These are phyloP conservation scores for Myopa tessellatipennis DNA, from an alignment of 2,888 invertebrate species.

Conservation along the genomic window DNA sequence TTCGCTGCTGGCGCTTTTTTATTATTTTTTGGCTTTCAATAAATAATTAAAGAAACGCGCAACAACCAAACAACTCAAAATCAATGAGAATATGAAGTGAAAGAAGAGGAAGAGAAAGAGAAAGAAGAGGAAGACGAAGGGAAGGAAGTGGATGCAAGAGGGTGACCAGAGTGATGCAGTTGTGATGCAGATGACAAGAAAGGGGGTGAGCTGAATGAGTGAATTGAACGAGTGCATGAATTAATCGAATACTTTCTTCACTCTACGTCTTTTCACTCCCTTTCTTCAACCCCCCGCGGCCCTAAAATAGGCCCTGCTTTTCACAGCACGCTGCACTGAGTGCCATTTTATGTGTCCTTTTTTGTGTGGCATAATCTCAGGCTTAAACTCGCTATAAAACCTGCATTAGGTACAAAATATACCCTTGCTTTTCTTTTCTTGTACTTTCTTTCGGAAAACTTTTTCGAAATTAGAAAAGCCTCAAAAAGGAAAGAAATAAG, in stretches of 20 bases:
- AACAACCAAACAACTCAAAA: background rate
- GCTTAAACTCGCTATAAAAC: slow-evolving; percentile 51
- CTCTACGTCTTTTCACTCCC: background rate
- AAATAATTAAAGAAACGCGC: slow-evolving; percentile 27
- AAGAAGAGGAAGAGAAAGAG: background rate
- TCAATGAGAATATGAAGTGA: background rate
- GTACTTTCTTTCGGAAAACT: background rate
- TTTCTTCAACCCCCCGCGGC: background rate
- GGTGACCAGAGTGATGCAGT: no score
- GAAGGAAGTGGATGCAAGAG: background rate
- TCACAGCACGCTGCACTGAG: background rate
- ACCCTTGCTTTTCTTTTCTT: slow-evolving; percentile 4
- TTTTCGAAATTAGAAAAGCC: slow-evolving; percentile 17
- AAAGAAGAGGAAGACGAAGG: background rate
- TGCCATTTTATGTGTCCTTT: background rate
- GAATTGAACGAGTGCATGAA: no score
- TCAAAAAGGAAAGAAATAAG: background rate
- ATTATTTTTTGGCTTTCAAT: slow-evolving; percentile 17
- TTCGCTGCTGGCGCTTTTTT: background rate
- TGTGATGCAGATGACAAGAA: no score
- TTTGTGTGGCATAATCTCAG: slow-evolving; percentile 55
- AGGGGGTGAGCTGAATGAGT: no score
- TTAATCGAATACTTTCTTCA: no score
- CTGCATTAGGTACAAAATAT: slow-evolving; percentile 3
- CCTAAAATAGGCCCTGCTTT: slow-evolving; percentile 24